A percentile compares a stretch with the other conserved stretches of the same genome.
Evolutionary conservation across 2,888 invertebrate genomes (phyloP).

Genomic region (Synergus umbraculus): DNA sequence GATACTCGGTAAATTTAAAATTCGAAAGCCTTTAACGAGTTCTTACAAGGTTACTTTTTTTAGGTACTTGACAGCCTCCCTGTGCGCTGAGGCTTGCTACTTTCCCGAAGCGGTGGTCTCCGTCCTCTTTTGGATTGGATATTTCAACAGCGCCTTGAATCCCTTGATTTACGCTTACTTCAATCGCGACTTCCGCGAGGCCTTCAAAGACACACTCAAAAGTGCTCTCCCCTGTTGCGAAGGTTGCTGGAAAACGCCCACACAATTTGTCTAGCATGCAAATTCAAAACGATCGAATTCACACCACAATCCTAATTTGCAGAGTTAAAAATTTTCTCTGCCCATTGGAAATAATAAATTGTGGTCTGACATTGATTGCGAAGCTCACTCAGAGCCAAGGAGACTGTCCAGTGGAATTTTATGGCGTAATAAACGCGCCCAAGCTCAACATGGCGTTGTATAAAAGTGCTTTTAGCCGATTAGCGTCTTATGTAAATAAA

Average conservation of each 20-base stretch:
- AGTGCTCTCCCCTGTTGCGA: constrained; percentile 92
- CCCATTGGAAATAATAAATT: neutral
- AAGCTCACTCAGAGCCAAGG: neutral
- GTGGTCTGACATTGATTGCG: neutral
- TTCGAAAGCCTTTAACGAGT: constrained; percentile 24
- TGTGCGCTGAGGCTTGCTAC: constrained; percentile 87
- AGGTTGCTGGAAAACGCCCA: constrained; percentile 85
- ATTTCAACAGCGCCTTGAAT: constrained; percentile 96
- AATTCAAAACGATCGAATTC: constrained; percentile 10
- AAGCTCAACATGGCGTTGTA: constrained; percentile 32
- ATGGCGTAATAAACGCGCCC: constrained; percentile 19
- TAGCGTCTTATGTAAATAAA: constrained; percentile 36
- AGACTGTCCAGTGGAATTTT: constrained; percentile 16
- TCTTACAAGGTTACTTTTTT: constrained; percentile 48
- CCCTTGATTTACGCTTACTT: constrained; percentile 97
- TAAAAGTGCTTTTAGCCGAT: constrained; percentile 35
- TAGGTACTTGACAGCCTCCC: constrained; percentile 91
- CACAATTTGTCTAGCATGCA: constrained; percentile 80
- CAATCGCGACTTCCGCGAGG: constrained; percentile 97
- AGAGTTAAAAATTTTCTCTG: too few relatives aligned
- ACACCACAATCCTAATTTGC: neutral
- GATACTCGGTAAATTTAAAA: neutral
- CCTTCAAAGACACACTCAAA: constrained; percentile 94
- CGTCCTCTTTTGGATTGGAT: constrained; percentile 95
- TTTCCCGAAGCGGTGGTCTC: constrained; percentile 85